These are phyloP conservation scores for Pollenia labialis DNA, from an alignment of 2,888 invertebrate genomes.

Conservation along the genomic window DNA sequence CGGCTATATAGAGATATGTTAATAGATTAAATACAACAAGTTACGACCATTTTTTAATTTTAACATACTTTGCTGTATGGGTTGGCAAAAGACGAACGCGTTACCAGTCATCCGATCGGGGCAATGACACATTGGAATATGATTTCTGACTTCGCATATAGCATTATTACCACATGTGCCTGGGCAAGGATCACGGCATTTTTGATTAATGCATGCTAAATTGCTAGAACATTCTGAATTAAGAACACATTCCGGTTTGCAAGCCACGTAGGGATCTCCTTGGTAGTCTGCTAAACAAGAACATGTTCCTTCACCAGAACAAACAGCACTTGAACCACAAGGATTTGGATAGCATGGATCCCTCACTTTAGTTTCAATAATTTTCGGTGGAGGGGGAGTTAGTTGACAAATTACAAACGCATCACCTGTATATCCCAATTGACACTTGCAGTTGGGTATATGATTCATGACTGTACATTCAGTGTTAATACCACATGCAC, in stretches of 20 bases:
- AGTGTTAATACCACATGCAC: slow-evolving; percentile 89
- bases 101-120: slow-evolving; percentile 89
- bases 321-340: slow-evolving; percentile 91
- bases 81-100: slow-evolving; percentile 87
- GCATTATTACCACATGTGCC: slow-evolving; percentile 89
- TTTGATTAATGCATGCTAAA: slow-evolving; percentile 88
- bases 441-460: slow-evolving; percentile 90
- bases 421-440: slow-evolving; percentile 89
- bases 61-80: slow-evolving; percentile 79
- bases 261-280: slow-evolving; percentile 89
- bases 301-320: slow-evolving; percentile 87
- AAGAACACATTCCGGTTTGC: slow-evolving; percentile 89
- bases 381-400: slow-evolving; percentile 76
- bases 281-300: slow-evolving; percentile 88
- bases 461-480: slow-evolving; percentile 89
- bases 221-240: slow-evolving; percentile 88
- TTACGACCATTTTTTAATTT: slow-evolving; percentile 76
- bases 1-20: slow-evolving; percentile 76
- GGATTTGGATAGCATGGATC: slow-evolving; percentile 89
- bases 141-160: slow-evolving; percentile 89
- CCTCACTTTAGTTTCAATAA: slow-evolving; percentile 80
- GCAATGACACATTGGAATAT: slow-evolving; percentile 90
- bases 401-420: slow-evolving; percentile 87
- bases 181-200: slow-evolving; percentile 89
- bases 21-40: slow-evolving; percentile 76